These are phyloP conservation scores for Phasia obesa DNA, from an alignment of 2,888 invertebrate species.

Conservation along the genomic window DNA sequence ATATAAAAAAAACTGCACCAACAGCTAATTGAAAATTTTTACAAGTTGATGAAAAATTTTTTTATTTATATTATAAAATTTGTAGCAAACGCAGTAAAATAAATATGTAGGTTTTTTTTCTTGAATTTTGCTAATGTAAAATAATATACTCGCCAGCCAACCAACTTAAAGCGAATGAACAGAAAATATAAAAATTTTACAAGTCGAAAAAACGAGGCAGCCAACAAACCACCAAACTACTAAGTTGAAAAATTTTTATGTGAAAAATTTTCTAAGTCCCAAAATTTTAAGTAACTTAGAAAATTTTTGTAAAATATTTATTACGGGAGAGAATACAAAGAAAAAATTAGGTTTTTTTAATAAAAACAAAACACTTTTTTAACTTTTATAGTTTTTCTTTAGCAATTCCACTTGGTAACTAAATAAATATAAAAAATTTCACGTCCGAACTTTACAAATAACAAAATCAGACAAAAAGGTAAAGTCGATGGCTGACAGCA, in stretches of 20 bases:
- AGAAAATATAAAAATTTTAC: slow-evolving; percentile 67
- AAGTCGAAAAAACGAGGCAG: slow-evolving; percentile 70
- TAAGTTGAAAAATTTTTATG: slow-evolving; percentile 56
- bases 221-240: slow-evolving; percentile 59
- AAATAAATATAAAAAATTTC: slow-evolving; percentile 53
- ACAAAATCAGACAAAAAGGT: slow-evolving; percentile 75
- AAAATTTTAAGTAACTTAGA: slow-evolving; percentile 76
- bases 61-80: slow-evolving; percentile 13
- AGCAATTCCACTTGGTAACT: slow-evolving; percentile 21
- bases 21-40: slow-evolving; percentile 29
- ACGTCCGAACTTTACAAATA: slow-evolving; percentile 74
- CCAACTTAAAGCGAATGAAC: slow-evolving; percentile 61
- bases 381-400: slow-evolving; percentile 41
- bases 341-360: slow-evolving; percentile 13
- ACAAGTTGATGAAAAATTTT: slow-evolving; percentile 12
- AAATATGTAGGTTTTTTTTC: slow-evolving; percentile 40
- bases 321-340: not conserved
- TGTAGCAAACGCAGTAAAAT: slow-evolving; percentile 32
- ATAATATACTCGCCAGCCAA: slow-evolving; percentile 65
- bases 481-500: slow-evolving; percentile 74
- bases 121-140: slow-evolving; percentile 57
- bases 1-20: slow-evolving; percentile 22
- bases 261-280: slow-evolving; percentile 73
- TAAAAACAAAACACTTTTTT: slow-evolving; percentile 12
- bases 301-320: slow-evolving; percentile 69